Conservation (phyloP, 2,113 vertebrate genomes). For the Hipposideros armiger region DNA sequence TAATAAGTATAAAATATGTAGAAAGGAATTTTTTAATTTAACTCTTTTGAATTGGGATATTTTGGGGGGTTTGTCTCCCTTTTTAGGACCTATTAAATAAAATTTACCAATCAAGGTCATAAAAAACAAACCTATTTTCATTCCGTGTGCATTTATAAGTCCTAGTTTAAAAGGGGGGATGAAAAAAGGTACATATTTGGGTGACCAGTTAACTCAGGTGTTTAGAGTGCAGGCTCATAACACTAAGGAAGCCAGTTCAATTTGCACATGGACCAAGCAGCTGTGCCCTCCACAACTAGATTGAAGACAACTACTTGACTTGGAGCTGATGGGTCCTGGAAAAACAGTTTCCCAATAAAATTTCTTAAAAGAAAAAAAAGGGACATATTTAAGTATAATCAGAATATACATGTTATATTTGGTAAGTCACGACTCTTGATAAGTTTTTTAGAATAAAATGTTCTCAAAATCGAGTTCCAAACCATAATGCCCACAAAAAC, state of each 20-base stretch:
- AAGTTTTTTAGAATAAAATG: background rate
- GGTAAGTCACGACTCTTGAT: background rate
- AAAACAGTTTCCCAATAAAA: no score
- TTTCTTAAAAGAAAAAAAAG: no score
- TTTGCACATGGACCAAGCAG: no score
- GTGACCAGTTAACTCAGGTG: no score
- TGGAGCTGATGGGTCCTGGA: no score
- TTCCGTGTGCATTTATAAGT: background rate
- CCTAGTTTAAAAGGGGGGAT: background rate
- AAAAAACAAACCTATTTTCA: background rate
- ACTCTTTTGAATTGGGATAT: background rate
- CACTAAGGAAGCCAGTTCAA: no score
- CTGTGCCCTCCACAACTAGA: no score
- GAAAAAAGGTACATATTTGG: background rate
- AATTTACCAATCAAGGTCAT: background rate
- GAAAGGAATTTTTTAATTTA: background rate
- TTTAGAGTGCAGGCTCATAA: no score
- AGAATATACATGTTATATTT: background rate
- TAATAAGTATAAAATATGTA: background rate
- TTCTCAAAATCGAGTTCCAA: conserved; percentile 1
- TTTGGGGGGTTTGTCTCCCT: background rate
- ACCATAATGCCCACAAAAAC: background rate
- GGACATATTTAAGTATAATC: background rate
- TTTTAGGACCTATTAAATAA: background rate
- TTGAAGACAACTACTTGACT: no score